Base-by-base conservation (phyloP, 2,797 vertebrate species). In the Ctenopoma kingsleyae region DNA sequence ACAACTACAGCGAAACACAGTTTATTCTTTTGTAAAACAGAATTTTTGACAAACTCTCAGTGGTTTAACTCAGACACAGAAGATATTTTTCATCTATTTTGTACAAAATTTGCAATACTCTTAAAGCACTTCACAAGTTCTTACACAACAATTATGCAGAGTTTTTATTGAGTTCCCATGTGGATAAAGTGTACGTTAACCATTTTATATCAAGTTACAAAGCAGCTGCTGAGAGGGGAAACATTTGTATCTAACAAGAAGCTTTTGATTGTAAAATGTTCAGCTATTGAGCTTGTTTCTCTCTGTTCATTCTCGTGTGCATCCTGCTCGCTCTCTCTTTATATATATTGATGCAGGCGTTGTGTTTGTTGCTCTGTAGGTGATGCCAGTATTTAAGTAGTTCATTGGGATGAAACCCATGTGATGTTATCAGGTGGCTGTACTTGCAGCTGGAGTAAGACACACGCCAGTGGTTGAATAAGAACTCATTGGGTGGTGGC, bases 391-490 rank as follows among this genome's bases (percentile, higher is more conserved):
- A 98, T 88, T 97, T 98, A 51, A 99, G 93, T 83, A 99, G 88
- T 86, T 99, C 98, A 12, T 94, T 95, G 50, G 98, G 98, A 44
- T 97, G 95, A 89, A 99, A 98, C 84, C 97, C 95, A 88, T 99
- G 98, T 58, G 98, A 99, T 69, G 98, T 99, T 90, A 99, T 98
- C 78, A 99, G 93, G 82, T 97, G 96, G 83, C 96, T 98, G 83
- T 99, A 99, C 93, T 97, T 98, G 95, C 98, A 99, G 93, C 96
- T 97, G 86, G 97, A 98, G 69, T 98, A 99, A 79, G 97, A 95
- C 84, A 99, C 97, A 70, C 97, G 90, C 98, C 97, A 99, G 95
- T 99, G 97, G 91, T 99, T 98, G 91, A 99, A 99, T 62, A 99
- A 94, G 78, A 97, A 97, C 69, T 96, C 95, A 0, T 98, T 98